phyloP scores from a whole-genome alignment of 2,797 vertebrate genomes.

The Enoplosus armatus region DNA sequence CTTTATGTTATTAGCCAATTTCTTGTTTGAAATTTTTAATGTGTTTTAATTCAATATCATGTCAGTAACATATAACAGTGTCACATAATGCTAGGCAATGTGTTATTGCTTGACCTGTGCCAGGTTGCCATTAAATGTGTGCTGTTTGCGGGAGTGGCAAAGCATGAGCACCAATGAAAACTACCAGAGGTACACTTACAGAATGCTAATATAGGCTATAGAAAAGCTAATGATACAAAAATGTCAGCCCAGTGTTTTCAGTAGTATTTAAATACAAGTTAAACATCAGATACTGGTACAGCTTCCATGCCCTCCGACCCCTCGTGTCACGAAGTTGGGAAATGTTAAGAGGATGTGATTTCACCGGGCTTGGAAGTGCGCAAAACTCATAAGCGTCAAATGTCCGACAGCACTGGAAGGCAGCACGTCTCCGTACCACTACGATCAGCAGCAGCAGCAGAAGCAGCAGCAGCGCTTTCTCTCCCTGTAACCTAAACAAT shows the following conservation, averaged over 20 bases:
- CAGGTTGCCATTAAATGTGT: not conserved
- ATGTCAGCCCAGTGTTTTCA: not conserved
- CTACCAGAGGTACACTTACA: not conserved
- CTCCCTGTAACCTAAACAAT: constrained; percentile 90
- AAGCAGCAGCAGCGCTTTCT: constrained; percentile 65
- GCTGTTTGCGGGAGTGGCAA: not conserved
- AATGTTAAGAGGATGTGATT: not conserved
- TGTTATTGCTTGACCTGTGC: not conserved
- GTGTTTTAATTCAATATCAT: not conserved
- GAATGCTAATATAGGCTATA: not conserved
- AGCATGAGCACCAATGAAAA: not conserved
- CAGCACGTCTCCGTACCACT: constrained; percentile 64
- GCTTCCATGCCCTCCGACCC: not conserved
- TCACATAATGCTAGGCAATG: not conserved
- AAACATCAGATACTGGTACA: not conserved
- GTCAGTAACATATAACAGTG: not conserved
- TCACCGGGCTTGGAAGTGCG: not conserved
- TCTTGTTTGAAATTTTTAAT: not conserved
- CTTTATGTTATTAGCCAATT: not conserved
- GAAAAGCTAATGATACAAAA: not conserved
- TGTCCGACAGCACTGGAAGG: constrained; percentile 63
- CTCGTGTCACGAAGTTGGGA: not conserved
- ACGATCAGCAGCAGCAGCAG: constrained; percentile 58
- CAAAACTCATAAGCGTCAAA: rapidly evolving
- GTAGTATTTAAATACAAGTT: not conserved